A percentile compares a stretch with the other conserved stretches of the same genome.
These are phyloP conservation scores for Conistra vaccinii DNA, from an alignment of 2,888 invertebrate species.

Conservation along the genomic window DNA sequence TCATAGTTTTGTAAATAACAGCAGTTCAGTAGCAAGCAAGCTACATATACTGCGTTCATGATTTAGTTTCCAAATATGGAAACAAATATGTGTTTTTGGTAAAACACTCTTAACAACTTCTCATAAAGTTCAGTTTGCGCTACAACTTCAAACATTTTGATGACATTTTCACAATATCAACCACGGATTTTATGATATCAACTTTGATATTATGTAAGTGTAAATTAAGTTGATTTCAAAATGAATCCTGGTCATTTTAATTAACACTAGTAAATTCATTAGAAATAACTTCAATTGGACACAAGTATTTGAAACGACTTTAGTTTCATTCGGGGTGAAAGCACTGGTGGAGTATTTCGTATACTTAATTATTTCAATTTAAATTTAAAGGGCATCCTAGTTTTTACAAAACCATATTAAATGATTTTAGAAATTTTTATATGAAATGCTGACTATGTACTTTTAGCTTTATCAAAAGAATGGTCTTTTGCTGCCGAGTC, in stretches of 20 bases:
- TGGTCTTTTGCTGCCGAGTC: background rate
- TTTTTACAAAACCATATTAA: background rate
- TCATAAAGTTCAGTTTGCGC: background rate
- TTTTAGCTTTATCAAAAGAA: slow-evolving; percentile 16
- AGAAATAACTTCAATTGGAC: background rate
- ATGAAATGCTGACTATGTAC: background rate
- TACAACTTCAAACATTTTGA: background rate
- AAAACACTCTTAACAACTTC: background rate
- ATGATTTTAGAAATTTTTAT: background rate
- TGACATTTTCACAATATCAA: too few relatives aligned
- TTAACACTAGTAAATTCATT: background rate
- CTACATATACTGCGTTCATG: background rate
- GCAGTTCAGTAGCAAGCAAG: too few relatives aligned
- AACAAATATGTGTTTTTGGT: background rate
- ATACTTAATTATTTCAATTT: background rate
- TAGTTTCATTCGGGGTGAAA: background rate
- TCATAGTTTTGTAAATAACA: slow-evolving; percentile 12
- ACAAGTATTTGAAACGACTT: background rate
- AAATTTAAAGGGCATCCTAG: background rate
- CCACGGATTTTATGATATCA: too few relatives aligned
- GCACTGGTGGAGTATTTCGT: background rate
- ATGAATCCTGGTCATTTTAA: background rate
- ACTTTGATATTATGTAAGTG: background rate
- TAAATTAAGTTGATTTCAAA: background rate
- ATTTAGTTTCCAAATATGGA: background rate